These are phyloP conservation scores for Blomia tropicalis DNA, from an alignment of 2,888 invertebrate species.

Conservation along the genomic window DNA sequence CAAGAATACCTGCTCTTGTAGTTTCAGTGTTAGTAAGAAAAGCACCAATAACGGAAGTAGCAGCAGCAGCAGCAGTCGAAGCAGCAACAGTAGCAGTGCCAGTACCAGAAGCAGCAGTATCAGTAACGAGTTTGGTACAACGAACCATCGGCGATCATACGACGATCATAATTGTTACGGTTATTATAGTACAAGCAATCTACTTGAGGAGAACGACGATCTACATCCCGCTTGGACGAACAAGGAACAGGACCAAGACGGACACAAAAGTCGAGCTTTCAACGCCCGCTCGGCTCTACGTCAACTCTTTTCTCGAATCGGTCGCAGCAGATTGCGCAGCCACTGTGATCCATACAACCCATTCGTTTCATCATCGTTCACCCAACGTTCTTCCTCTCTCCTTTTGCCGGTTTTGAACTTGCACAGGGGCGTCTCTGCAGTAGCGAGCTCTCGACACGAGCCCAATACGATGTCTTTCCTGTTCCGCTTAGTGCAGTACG, in stretches of 20 bases:
- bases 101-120: neutral
- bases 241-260: neutral
- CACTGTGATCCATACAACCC: constrained; percentile 11
- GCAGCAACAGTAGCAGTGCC: neutral
- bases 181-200: neutral
- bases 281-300: neutral
- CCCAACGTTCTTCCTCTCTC: constrained; percentile 13
- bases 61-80: constrained; percentile 10
- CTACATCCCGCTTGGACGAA: neutral
- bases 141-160: neutral
- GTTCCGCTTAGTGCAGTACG: constrained; percentile 29
- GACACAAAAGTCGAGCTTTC: neutral
- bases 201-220: neutral
- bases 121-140: neutral
- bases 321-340: neutral
- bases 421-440: constrained; percentile 25
- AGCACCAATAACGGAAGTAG: neutral
- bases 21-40: neutral
- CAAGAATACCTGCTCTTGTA: neutral
- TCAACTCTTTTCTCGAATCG: neutral
- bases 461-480: constrained; percentile 30
- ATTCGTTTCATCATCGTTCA: neutral
- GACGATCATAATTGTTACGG: neutral
- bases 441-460: constrained; percentile 27
- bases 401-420: constrained; percentile 21